These are phyloP conservation scores for Oasisia sp. DNA, from an alignment of 2,888 invertebrate species.

Conservation along the genomic window DNA sequence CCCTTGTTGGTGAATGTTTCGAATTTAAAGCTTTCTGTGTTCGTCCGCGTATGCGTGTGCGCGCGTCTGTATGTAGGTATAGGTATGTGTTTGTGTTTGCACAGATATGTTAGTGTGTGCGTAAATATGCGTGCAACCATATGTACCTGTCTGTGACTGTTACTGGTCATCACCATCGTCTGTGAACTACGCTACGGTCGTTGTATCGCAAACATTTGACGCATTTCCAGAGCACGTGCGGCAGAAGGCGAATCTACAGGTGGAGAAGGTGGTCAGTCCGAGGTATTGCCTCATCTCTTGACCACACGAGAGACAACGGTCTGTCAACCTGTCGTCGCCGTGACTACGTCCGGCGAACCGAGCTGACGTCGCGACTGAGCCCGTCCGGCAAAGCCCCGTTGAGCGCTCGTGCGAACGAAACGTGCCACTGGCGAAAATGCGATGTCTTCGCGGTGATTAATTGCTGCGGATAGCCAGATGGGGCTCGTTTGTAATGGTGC, in stretches of 20 bases:
- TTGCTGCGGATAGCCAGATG: neutral
- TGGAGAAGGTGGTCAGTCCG: constrained; percentile 42
- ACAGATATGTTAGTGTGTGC: neutral
- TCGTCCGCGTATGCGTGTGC: neutral
- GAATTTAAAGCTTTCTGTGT: neutral
- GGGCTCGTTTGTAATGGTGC: neutral
- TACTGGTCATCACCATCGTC: neutral
- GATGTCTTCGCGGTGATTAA: neutral
- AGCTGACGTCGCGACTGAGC: neutral
- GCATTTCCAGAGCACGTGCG: constrained; percentile 38
- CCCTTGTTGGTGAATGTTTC: no score
- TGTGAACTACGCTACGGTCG: neutral
- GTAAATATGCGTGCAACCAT: neutral
- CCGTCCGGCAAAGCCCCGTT: no score
- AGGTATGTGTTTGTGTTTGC: no score
- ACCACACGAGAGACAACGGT: neutral
- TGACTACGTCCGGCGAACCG: neutral
- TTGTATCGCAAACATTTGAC: neutral
- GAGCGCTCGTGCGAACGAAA: neutral
- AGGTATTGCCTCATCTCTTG: constrained; percentile 33
- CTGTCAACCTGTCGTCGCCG: neutral
- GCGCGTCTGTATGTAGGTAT: neutral
- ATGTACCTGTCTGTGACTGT: neutral
- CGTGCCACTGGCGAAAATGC: neutral
- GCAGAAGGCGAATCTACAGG: constrained; percentile 39